Conservation (phyloP, 2,888 invertebrate genomes). For the Drosophila mimetica region DNA sequence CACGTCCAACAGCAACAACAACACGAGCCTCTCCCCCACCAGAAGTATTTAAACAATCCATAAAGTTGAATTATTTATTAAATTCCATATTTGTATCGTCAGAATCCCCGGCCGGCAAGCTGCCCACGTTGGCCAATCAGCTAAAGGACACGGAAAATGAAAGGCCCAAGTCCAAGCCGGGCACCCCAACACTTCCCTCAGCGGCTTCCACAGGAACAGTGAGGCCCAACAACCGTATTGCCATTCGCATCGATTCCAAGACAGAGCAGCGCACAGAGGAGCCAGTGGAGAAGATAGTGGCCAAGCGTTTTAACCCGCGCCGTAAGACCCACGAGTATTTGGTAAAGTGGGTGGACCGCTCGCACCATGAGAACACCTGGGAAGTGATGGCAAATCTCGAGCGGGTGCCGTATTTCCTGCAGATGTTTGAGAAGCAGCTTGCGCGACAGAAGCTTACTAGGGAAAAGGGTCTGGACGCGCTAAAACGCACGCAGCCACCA, state of each 20-base stretch:
- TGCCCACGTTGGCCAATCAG: slow-evolving; percentile 62
- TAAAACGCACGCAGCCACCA: slow-evolving; percentile 46
- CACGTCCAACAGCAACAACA: slow-evolving; percentile 58
- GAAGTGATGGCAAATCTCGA: slow-evolving; percentile 91
- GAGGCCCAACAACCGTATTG: slow-evolving; percentile 79
- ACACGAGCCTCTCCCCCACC: slow-evolving; percentile 60
- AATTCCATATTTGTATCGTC: neutral
- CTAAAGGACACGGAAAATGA: slow-evolving; percentile 75
- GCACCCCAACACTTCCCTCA: slow-evolving; percentile 54
- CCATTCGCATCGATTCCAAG: slow-evolving; percentile 71
- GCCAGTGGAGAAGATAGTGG: slow-evolving; percentile 92
- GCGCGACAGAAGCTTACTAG: slow-evolving; percentile 91
- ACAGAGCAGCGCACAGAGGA: slow-evolving; percentile 86
- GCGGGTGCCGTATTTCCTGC: slow-evolving; percentile 90
- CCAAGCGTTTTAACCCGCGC: slow-evolving; percentile 92
- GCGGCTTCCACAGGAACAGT: slow-evolving; percentile 15
- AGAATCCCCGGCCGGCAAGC: slow-evolving; percentile 66
- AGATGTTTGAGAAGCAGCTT: slow-evolving; percentile 92
- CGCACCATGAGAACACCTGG: slow-evolving; percentile 93
- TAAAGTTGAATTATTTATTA: neutral
- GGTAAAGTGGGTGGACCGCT: slow-evolving; percentile 93
- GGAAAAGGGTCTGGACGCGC: slow-evolving; percentile 69
- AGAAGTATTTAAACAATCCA: slow-evolving; percentile 63
- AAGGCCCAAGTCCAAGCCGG: slow-evolving; percentile 62
- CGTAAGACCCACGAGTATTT: slow-evolving; percentile 92